Evolutionary conservation across 2,797 vertebrate genomes (phyloP), one percentile per base, ranked within the genome.

Genomic region (Leuciscus waleckii): DNA sequence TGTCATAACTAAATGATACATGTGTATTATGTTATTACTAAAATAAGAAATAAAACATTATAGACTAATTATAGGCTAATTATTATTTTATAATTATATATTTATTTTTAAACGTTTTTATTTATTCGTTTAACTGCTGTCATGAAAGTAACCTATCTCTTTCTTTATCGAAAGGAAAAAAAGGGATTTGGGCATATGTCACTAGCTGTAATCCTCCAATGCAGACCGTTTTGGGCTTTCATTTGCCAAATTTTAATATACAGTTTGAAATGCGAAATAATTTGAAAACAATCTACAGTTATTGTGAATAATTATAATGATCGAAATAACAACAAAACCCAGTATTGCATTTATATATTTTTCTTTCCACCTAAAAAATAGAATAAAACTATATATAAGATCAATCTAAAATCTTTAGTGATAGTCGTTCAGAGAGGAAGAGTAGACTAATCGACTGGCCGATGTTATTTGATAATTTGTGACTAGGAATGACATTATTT

Each of bases 401-500:
- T 37, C 29, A 63, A 19, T 68, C 16, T 29, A 43, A 69, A 65
- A 56, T 32, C 3, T 23, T 76, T 14, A 41, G 46, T 77, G 16
- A 67, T 32, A 61, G 3, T 14, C 32, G 46, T 32, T 79, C 39
- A 86, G 19, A 68, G 16, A 68, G 46, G 23, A 41, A 51, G 82
- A 81, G 41, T 21, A 49, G 46, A 14, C 46, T 49, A 81, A 74
- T 80, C 56, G 56, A 54, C 51, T 56, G 14, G 10, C 43, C 37
- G 46, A 46, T 17, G 67, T 19, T 35, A 74, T 58, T 65, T 80
- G 19, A 35, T 78, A 61, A 82, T 85, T n/a, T 81, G 41, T 23
- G 67, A 51, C 21, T 70, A 54, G 21, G 63, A 35, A 58, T 67
- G 69, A 26, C 26, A 78, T 69, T 69, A 73, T 85, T 87, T 85